Percentiles rank a stretch among this genome's conserved stretches.
These are phyloP conservation scores for Antennarius striatus DNA, from an alignment of 2,113 vertebrate genomes.

Conservation along the genomic window DNA sequence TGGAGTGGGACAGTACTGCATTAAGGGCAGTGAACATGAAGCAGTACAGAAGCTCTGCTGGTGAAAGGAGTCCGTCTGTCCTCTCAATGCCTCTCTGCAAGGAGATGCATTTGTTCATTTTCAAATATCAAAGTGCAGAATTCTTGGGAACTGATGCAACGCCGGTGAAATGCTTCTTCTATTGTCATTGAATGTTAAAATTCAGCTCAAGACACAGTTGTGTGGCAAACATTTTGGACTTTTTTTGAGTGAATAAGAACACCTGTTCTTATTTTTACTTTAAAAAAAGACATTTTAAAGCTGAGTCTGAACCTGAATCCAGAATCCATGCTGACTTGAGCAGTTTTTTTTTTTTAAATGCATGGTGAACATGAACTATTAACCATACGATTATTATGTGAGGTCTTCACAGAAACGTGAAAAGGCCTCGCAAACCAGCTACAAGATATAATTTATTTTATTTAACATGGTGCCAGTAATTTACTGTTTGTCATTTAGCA, in stretches of 20 bases:
- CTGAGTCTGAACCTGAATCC: conserved; percentile 9
- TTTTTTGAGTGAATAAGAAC: no score
- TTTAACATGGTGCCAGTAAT: conserved; percentile 40
- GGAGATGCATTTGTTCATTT: neutral
- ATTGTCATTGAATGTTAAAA: conserved; percentile 3
- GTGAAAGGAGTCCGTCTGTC: neutral
- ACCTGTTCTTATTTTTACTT: neutral
- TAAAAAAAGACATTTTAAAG: neutral
- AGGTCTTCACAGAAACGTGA: conserved; percentile 1
- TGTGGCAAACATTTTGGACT: no score
- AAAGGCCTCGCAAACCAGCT: conserved; percentile 1
- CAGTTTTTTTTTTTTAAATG: conserved; percentile 5
- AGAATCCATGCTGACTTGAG: neutral
- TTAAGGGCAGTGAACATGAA: conserved; percentile 28
- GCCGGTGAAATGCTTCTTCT: neutral
- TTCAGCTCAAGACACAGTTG: neutral
- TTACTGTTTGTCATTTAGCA: conserved; percentile 21
- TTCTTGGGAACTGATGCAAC: no score
- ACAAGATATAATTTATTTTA: conserved; percentile 44
- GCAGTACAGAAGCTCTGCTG: neutral
- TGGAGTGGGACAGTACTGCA: conserved; percentile 27
- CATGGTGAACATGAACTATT: conserved; percentile 22
- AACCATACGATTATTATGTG: neutral
- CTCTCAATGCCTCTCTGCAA: neutral
- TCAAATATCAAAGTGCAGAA: neutral